These are phyloP conservation scores for Sthenelais limicola DNA, from an alignment of 2,888 invertebrate genomes.

Conservation along the genomic window DNA sequence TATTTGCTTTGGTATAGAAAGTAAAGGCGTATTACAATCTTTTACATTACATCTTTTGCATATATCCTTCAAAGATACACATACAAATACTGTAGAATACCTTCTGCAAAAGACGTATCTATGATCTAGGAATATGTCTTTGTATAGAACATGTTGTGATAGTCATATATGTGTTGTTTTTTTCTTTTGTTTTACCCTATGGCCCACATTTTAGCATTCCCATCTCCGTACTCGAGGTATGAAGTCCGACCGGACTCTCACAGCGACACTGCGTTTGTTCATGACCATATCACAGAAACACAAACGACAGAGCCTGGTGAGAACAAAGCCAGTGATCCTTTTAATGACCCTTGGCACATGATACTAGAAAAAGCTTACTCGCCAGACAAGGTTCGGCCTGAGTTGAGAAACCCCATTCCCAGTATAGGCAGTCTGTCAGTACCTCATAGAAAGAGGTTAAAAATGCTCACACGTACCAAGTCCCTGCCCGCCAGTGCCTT, in stretches of 20 bases:
- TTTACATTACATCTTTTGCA: too few species aligned
- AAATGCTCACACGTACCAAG: slow-evolving; percentile 5
- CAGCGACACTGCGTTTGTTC: slow-evolving; percentile 21
- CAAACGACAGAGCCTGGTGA: too few species aligned
- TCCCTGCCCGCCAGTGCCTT: neutral
- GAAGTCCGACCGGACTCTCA: slow-evolving; percentile 3
- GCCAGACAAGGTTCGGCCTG: neutral
- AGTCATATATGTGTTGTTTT: slow-evolving; percentile 5
- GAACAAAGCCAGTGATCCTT: neutral
- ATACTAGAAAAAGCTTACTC: slow-evolving; percentile 8
- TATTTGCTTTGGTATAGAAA: too few species aligned
- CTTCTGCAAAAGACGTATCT: too few species aligned
- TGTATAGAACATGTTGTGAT: too few species aligned
- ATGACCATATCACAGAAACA: slow-evolving; percentile 20
- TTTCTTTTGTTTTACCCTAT: slow-evolving; percentile 2
- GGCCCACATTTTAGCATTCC: slow-evolving; percentile 16
- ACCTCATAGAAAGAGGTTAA: neutral
- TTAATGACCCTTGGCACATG: neutral
- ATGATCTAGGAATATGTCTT: too few species aligned
- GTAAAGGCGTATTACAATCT: too few species aligned
- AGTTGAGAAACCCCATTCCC: too few species aligned
- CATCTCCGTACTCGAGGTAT: slow-evolving; percentile 23
- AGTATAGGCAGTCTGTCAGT: neutral
- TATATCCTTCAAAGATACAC: too few species aligned
- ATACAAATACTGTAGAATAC: too few species aligned